These are phyloP conservation scores for Nixonia krombeini DNA, from an alignment of 1,140 invertebrate genomes.

Conservation along the genomic window DNA sequence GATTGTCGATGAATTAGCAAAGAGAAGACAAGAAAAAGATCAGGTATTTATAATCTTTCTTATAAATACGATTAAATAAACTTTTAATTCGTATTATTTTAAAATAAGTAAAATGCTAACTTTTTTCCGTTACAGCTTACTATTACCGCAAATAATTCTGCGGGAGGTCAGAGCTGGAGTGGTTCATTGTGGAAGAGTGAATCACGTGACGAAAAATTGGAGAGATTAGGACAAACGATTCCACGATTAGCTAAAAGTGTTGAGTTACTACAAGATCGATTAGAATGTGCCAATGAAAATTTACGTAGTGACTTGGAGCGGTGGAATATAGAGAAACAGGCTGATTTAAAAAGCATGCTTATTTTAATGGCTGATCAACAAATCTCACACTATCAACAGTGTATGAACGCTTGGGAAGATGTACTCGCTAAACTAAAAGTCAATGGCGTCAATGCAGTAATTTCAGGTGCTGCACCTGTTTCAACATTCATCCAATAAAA, in stretches of 20 bases:
- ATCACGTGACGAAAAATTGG: conserved; percentile 74
- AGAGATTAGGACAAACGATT: conserved; percentile 72
- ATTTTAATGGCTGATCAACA: conserved; percentile 78
- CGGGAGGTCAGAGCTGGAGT: conserved; percentile 60
- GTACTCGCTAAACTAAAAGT: conserved; percentile 67
- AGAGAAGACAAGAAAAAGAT: conserved; percentile 77
- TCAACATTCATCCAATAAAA: conserved; percentile 50
- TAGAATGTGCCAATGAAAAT: conserved; percentile 82
- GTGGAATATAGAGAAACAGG: conserved; percentile 80
- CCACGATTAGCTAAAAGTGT: conserved; percentile 73
- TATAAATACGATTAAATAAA: too few relatives aligned
- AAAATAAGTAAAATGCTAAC: too few relatives aligned
- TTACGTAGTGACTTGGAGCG: conserved; percentile 80
- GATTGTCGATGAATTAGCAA: conserved; percentile 77
- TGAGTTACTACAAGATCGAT: conserved; percentile 76
- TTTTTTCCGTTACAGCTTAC: conserved; percentile 49
- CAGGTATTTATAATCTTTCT: conserved; percentile 67
- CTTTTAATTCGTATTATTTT: too few relatives aligned
- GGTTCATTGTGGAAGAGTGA: conserved; percentile 74
- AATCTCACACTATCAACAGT: conserved; percentile 79
- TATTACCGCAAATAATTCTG: conserved; percentile 46
- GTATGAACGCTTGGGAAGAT: conserved; percentile 76
- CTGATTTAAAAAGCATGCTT: conserved; percentile 79
- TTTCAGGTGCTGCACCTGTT: conserved; percentile 44
- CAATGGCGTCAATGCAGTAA: conserved; percentile 54